Evolutionary conservation across 2,113 vertebrate genomes (phyloP), one percentile per base, ranked within the genome.

Genomic region (Rhipidura dahli): DNA sequence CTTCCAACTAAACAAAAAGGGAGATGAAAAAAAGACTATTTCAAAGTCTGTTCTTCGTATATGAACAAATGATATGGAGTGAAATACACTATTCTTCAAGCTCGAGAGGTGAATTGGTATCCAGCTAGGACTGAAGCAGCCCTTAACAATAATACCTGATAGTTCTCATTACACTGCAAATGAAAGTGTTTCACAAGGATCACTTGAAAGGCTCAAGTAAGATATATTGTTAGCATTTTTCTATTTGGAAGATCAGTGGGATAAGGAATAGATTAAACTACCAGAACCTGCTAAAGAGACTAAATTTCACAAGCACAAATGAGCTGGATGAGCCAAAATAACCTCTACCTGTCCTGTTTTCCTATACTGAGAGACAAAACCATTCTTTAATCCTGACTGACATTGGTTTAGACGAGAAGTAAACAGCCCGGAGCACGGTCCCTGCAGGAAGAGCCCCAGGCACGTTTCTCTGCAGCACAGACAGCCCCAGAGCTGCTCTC

Each of bases 101-200:
- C 93, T 86, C 1, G 0, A 86, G 88, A 86, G 88, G 91, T 94
- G 96, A 97, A 96, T 97, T 96, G 94, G 82, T 77, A 97, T 96
- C 95, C 96, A 94, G 96, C 94, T 85, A 97, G 65, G 93, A 95
- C 89, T 93, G 93, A 94, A 89, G 83, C 93, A 87, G 89, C 71
- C 92, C 79, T 96, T 95, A 97, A 96, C 93, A 95, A 96, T 96
- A 96, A 95, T 83, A 96, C 87, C 90, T 96, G 93, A 95, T 94
- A 91, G 90, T 91, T 96, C 96, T 93, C 95, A 94, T 95, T 97
- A 96, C 53, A 49, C 82, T 87, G 88, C 83, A 94, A 97, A 94
- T 97, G 72, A 93, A 97, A 97, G 81, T 93, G 78, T 96, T 96
- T 96, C 92, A 94, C 87, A 80, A 96, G 80, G 76, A 96, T 85